Evolutionary conservation across 2,888 invertebrate genomes (phyloP).

Genomic region (Thyatira batis): DNA sequence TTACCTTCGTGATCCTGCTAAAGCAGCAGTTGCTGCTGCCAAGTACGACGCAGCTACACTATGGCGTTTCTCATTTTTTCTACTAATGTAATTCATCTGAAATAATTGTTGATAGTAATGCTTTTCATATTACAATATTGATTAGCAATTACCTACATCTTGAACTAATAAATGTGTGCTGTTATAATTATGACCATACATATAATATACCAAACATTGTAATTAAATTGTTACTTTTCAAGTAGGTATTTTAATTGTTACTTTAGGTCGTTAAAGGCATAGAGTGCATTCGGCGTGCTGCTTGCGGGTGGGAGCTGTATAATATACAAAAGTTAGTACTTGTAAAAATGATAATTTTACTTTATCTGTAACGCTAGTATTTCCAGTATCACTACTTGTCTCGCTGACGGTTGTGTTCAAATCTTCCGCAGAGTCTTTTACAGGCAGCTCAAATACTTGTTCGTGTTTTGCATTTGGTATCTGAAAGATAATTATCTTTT

Average conservation of each 20-base stretch:
- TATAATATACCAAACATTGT: too few species aligned
- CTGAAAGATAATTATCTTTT: slow-evolving; percentile 14
- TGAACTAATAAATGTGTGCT: too few species aligned
- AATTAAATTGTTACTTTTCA: too few species aligned
- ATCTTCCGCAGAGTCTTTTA: slow-evolving; percentile 62
- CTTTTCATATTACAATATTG: not conserved
- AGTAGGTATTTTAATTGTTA: too few species aligned
- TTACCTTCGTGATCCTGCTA: slow-evolving; percentile 52
- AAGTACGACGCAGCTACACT: slow-evolving; percentile 68
- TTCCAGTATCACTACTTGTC: slow-evolving; percentile 49
- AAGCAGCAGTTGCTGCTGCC: slow-evolving; percentile 70
- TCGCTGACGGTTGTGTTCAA: slow-evolving; percentile 54
- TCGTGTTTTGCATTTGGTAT: slow-evolving; percentile 24
- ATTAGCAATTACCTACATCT: not conserved
- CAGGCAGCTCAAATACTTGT: slow-evolving; percentile 55
- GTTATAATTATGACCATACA: too few species aligned
- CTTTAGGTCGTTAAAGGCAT: too few species aligned
- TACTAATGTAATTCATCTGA: slow-evolving; percentile 32
- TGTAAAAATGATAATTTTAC: slow-evolving; percentile 21
- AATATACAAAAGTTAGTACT: not conserved
- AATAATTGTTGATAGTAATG: slow-evolving; percentile 2
- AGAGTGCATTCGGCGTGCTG: too few species aligned
- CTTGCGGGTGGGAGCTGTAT: too few species aligned
- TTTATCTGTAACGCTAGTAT: slow-evolving; percentile 49
- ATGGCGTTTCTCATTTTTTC: slow-evolving; percentile 48